phyloP scores from a whole-genome alignment of 1,140 invertebrate genomes.

The Eumaeus atala region DNA sequence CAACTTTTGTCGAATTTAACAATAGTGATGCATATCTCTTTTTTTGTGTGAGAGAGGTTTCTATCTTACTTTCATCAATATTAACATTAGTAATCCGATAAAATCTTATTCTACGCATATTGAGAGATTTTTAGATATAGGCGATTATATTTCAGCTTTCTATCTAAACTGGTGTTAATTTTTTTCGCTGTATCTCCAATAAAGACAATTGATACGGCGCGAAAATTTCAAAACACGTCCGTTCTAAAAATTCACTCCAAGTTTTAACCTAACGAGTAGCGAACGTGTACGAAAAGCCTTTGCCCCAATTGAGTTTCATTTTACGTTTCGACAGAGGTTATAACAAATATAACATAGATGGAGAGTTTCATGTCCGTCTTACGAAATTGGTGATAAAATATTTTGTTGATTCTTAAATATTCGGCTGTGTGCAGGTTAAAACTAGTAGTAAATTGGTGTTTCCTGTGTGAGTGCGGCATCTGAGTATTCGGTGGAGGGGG shows the following conservation, averaged over 20 bases:
- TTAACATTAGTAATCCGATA: no score
- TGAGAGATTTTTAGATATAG: no score
- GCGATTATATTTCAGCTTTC: not conserved
- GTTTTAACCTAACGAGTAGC: constrained; percentile 22
- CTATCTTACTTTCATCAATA: no score
- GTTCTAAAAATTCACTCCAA: constrained; percentile 19
- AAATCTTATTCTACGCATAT: no score
- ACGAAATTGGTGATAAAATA: not conserved
- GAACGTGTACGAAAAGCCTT: constrained; percentile 19
- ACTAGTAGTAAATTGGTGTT: no score
- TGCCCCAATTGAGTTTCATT: constrained; percentile 23
- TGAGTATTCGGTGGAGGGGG: no score
- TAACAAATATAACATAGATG: constrained; percentile 23
- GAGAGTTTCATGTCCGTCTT: constrained; percentile 23
- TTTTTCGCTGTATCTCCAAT: constrained; percentile 5
- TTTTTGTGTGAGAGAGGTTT: no score
- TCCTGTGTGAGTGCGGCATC: no score
- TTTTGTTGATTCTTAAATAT: not conserved
- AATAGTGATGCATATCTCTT: no score
- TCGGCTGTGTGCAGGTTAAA: no score
- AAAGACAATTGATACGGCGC: constrained; percentile 8
- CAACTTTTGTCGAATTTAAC: no score
- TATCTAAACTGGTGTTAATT: constrained; percentile 1
- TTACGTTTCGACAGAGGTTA: constrained; percentile 24
- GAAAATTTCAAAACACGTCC: constrained; percentile 9